Percentiles rank a stretch among this genome's conserved stretches.
These are phyloP conservation scores for Passerina amoena DNA, from an alignment of 2,113 vertebrate genomes.

Conservation along the genomic window DNA sequence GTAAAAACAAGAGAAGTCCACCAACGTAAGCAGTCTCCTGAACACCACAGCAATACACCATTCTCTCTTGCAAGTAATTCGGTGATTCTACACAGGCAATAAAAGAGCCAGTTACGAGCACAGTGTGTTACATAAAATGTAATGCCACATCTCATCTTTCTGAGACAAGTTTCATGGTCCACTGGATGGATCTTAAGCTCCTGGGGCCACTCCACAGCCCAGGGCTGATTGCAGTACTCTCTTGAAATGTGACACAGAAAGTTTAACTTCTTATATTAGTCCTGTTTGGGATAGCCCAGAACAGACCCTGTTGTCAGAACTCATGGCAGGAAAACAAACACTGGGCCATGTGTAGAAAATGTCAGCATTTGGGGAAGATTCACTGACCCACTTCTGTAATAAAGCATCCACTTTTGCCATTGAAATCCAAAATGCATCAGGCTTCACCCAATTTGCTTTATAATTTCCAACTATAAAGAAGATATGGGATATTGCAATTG, in stretches of 20 bases:
- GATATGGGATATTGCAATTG: not conserved
- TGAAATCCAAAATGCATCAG: not conserved
- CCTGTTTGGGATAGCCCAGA: not conserved
- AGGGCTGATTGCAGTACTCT: not conserved
- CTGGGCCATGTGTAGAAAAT: not conserved
- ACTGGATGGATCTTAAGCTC: not conserved
- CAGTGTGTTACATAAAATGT: not conserved
- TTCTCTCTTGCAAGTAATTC: not conserved
- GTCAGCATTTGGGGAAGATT: not conserved
- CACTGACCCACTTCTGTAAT: not conserved
- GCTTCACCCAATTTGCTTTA: not conserved
- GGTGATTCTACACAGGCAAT: not conserved
- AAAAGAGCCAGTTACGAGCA: not conserved
- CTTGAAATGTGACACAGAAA: not conserved
- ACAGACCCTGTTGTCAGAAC: not conserved
- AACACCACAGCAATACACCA: not conserved
- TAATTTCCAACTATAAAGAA: not conserved
- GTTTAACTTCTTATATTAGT: not conserved
- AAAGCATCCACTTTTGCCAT: not conserved
- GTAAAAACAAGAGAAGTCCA: not conserved
- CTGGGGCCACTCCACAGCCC: not conserved
- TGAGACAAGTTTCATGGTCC: slow-evolving; percentile 12
- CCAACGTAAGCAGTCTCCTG: not conserved
- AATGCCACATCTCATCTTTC: slow-evolving; percentile 32
- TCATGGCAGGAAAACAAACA: not conserved